Base-by-base conservation (phyloP, 2,113 vertebrate species). In the Grallaria varia region DNA sequence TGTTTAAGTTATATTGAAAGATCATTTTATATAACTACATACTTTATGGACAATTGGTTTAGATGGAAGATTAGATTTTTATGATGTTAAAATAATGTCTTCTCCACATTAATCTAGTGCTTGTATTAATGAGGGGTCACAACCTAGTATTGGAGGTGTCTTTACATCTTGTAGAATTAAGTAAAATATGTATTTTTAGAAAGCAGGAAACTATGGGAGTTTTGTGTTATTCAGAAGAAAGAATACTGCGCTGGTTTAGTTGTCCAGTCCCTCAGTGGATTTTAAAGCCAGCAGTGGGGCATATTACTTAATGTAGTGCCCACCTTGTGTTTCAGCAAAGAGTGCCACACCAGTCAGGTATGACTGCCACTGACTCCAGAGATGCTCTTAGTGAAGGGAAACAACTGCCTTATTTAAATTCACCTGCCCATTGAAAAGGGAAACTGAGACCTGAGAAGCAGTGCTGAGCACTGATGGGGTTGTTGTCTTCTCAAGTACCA, bases 61-160 rank as follows among this genome's bases (percentile, higher is more conserved):
- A 76, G 30, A 78, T 66, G 40, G 37, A 82, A 67, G 14, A 68
- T 91, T 68, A 55, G 12, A 47, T 50, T 88, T 86, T 76, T 79
- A 62, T 91, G 1, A 9, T 19, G 18, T 56, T 87, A 35, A 69
- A 91, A 81, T 7, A 19, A 23, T 77, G 42, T 75, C 55, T 93
- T 93, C 78, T 84, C 52, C 45, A 89, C 68, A 62, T 45, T 60
- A 74, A 58, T 84, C 76, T 83, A 37, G 47, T 59, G 33, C 56
- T 77, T 63, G 11, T 56, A 37, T 85, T 86, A 93, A 59, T 68
- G 40, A 82, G 35, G 33, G 49, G 8, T 30, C 42, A 35, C 27
- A 22, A 39, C 18, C 6, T 7, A 47, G 31, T 45, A 35, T 33
- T 39, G 39, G 39, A 59, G 7, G 3, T 53, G 50, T 68, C n/a